Evolutionary conservation across 2,797 vertebrate genomes (phyloP), one percentile per base, ranked within the genome.

Genomic region (Hippoglossus hippoglossus): DNA sequence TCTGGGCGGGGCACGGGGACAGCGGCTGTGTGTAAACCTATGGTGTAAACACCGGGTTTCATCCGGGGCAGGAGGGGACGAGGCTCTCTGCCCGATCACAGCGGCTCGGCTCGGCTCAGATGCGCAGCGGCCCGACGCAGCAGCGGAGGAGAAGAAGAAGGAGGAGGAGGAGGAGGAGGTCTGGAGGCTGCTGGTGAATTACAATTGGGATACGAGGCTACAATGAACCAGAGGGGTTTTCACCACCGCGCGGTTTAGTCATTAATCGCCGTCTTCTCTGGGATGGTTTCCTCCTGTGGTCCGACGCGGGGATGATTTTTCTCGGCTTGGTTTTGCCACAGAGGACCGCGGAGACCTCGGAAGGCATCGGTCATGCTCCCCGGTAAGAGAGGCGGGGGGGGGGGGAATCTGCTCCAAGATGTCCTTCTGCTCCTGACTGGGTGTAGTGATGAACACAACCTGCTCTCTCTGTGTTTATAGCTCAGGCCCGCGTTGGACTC

Each of bases 301-400:
- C 22, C 22, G 59, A 9, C 44, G 66, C 71, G 28, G 85, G 79
- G 44, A 88, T 81, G 75, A 9, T 72, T 75, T 71, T 78, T 51
- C 46, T 63, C 65, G 62, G 55, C 71, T 77, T 15, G 71, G 59
- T 63, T 69, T 73, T 70, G 74, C 75, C 62, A 50, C 76, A 77
- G 77, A 89, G 81, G 79, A 88, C 84, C 85, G 71, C 36, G 89
- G 84, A 91, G 82, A 91, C 87, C 88, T 87, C 84, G 56, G 75
- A 59, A 85, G 79, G 63, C 89, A 65, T 90, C 90, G 87, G 90
- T 88, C 91, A 91, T 92, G 90, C 86, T 87, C 88, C 77, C 68
- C 80, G 90, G 93, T 92, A 92, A 91, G 89, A 79, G 15, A 44
- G 41, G 1, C 1, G 36, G 9, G 36, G 1, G 36, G 15, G 41